Conservation (phyloP, 2,888 invertebrate genomes). For the Stenolophus ochropezus region DNA sequence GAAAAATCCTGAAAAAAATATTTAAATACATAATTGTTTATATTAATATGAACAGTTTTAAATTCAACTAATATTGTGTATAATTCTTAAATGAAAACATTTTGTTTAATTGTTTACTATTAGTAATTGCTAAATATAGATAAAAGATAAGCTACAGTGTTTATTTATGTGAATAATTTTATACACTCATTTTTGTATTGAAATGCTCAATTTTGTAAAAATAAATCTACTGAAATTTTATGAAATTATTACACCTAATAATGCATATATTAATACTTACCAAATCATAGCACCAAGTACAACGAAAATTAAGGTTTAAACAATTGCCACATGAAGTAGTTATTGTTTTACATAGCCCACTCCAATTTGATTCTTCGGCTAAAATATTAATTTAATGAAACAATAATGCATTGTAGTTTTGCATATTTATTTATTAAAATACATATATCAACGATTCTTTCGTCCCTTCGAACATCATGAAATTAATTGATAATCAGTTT, state of each 20-base stretch:
- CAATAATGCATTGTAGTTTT: too few species aligned
- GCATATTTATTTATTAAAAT: too few species aligned
- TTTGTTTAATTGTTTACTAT: neutral
- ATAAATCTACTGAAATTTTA: too few species aligned
- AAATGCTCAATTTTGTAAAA: too few species aligned
- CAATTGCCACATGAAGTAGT: slow-evolving; percentile 54
- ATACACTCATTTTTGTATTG: too few species aligned
- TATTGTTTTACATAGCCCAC: slow-evolving; percentile 28
- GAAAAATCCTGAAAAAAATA: slow-evolving; percentile 50
- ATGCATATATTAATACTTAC: slow-evolving; percentile 7
- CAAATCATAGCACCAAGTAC: slow-evolving; percentile 58
- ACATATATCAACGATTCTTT: too few species aligned
- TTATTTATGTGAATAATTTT: neutral
- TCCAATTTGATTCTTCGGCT: slow-evolving; percentile 39
- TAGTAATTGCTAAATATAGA: neutral
- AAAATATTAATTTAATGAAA: slow-evolving; percentile 18
- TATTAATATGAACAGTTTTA: neutral
- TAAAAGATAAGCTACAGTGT: neutral
- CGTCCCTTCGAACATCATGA: too few species aligned
- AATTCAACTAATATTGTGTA: too few species aligned
- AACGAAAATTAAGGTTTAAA: slow-evolving; percentile 42
- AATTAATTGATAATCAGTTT: too few species aligned
- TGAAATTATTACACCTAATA: neutral
- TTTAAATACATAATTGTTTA: too few species aligned
- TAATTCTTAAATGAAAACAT: neutral